Evolutionary conservation across 2,888 invertebrate genomes (phyloP).

Genomic region (Campoplex capitator): DNA sequence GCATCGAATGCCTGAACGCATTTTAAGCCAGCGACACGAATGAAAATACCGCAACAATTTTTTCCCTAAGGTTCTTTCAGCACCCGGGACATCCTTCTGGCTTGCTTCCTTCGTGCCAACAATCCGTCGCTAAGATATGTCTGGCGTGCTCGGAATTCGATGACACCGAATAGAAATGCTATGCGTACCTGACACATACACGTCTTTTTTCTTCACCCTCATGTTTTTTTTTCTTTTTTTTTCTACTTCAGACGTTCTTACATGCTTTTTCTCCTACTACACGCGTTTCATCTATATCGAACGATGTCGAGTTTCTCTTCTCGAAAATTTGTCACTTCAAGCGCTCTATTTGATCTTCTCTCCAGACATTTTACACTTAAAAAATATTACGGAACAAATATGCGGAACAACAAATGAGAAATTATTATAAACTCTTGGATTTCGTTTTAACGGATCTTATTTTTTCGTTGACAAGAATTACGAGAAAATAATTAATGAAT

Average conservation of each 20-base stretch:
- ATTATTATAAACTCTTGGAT: background rate
- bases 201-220: conserved; percentile 4
- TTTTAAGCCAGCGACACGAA: conserved; percentile 45
- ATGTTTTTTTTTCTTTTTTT: conserved; percentile 17
- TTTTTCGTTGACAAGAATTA: background rate
- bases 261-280: conserved; percentile 15
- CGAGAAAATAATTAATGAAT: too few relatives aligned
- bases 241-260: background rate
- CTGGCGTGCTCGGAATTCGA: conserved; percentile 66
- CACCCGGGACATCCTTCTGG: conserved; percentile 2
- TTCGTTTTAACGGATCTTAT: background rate
- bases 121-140: conserved; percentile 49
- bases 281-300: conserved; percentile 20
- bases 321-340: conserved; percentile 22
- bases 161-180: conserved; percentile 50
- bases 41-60: conserved; percentile 47
- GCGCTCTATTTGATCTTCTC: conserved; percentile 19
- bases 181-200: conserved; percentile 34
- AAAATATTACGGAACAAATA: background rate
- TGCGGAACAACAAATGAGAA: background rate
- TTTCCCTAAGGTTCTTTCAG: conserved; percentile 16
- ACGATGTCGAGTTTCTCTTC: conserved; percentile 20
- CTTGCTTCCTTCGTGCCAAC: conserved; percentile 25
- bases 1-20: conserved; percentile 56
- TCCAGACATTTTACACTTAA: background rate